Base-by-base conservation (phyloP, 2,888 invertebrate species). In the Luffia ferchaultella region DNA sequence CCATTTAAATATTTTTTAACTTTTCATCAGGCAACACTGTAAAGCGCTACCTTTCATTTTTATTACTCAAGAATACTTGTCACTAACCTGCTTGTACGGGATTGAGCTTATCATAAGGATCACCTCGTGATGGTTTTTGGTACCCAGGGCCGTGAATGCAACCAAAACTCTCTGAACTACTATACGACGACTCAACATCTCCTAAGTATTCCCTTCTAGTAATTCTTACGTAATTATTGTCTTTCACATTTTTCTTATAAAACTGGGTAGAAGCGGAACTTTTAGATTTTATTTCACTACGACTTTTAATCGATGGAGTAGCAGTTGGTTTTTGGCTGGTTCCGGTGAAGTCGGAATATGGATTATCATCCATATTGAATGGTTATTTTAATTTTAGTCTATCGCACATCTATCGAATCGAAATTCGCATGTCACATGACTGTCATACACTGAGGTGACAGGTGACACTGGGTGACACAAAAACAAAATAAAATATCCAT, bases 71-170 rank as follows among this genome's bases (percentile, higher is more conserved):
- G n/a, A n/a, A n/a, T n/a, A n/a, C n/a, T n/a, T n/a, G n/a, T n/a
- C n/a, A n/a, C n/a, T n/a, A n/a, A n/a, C n/a, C n/a, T n/a, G n/a
- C n/a, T n/a, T n/a, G n/a, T n/a, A n/a, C n/a, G n/a, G n/a, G n/a
- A n/a, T n/a, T n/a, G n/a, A n/a, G n/a, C n/a, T n/a, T n/a, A n/a
- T n/a, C n/a, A n/a, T n/a, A n/a, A n/a, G n/a, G n/a, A n/a, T n/a
- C n/a, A n/a, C n/a, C n/a, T n/a, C n/a, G n/a, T n/a, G n/a, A n/a
- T n/a, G n/a, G n/a, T n/a, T n/a, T n/a, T n/a, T n/a, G n/a, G n/a
- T n/a, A n/a, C n/a, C n/a, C 62, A 1, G 63, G 56, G 0, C 68
- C 69, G 50, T 78, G 73, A 1, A 65, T 50, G 52, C 80, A 80
- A 1, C 59, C 58, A 49, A 64, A 76, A 0, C 69, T 64, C 1